Conservation (phyloP, 2,888 invertebrate genomes). For the Apomyelois bistriatella region DNA sequence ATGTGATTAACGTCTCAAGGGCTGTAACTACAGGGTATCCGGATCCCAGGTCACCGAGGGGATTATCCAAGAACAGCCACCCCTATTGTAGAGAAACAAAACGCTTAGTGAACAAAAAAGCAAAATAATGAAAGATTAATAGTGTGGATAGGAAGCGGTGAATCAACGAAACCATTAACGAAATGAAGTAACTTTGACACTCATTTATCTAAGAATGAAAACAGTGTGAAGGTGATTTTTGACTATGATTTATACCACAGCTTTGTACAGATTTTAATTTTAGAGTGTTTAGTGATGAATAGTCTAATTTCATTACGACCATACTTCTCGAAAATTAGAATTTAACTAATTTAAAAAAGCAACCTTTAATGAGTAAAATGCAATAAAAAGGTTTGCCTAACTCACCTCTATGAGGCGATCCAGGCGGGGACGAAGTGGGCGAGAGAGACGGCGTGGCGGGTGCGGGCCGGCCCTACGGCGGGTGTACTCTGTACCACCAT, state of each 20-base stretch:
- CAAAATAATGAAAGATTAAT: constrained; percentile 15
- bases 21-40: constrained; percentile 52
- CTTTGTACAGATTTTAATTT: too few species aligned
- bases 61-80: constrained; percentile 67
- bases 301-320: too few species aligned
- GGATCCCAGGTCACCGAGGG: constrained; percentile 69
- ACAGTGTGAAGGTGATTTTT: neutral
- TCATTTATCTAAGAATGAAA: neutral
- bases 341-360: too few species aligned
- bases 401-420: constrained; percentile 76
- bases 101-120: constrained; percentile 25
- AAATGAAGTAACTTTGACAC: neutral
- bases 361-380: too few species aligned
- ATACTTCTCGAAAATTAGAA: too few species aligned
- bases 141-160: neutral
- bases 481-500: too few species aligned
- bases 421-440: constrained; percentile 87
- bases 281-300: too few species aligned
- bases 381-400: too few species aligned
- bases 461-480: constrained; percentile 67
- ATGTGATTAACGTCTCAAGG: constrained; percentile 6
- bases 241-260: neutral
- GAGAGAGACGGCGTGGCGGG: constrained; percentile 87
- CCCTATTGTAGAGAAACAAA: constrained; percentile 33
- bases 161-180: neutral